Conservation (phyloP, 2,888 invertebrate genomes). For the Pollenia griseotomentosa region DNA sequence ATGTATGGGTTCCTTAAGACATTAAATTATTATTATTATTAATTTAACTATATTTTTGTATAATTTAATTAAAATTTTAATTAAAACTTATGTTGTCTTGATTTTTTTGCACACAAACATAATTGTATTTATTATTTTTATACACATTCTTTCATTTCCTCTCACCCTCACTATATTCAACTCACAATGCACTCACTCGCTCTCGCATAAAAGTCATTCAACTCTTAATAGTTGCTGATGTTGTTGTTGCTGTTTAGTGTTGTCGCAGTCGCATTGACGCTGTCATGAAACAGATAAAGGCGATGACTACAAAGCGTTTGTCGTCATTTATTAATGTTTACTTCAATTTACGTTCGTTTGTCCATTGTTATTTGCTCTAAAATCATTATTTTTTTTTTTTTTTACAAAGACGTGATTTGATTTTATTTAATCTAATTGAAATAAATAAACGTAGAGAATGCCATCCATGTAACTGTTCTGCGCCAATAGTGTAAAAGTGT, state of each 20-base stretch:
- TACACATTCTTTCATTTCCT: slow-evolving; percentile 15
- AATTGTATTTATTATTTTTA: slow-evolving; percentile 19
- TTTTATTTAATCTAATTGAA: slow-evolving; percentile 62
- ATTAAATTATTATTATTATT: too few relatives aligned
- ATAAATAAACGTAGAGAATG: neutral
- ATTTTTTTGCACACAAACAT: slow-evolving; percentile 21
- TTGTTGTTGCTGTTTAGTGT: neutral
- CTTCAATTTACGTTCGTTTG: neutral
- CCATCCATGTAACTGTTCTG: slow-evolving; percentile 6
- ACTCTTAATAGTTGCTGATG: slow-evolving; percentile 27
- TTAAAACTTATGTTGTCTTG: neutral
- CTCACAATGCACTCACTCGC: neutral
- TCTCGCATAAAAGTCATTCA: slow-evolving; percentile 48
- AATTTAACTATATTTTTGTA: too few relatives aligned
- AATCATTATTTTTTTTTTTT: slow-evolving; percentile 47
- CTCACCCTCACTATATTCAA: neutral
- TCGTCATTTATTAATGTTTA: neutral
- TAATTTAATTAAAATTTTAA: too few relatives aligned
- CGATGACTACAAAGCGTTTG: slow-evolving; percentile 23
- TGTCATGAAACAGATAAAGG: slow-evolving; percentile 29
- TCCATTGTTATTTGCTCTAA: slow-evolving; percentile 40
- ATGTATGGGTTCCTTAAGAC: too few relatives aligned
- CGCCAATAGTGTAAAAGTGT: slow-evolving; percentile 21
- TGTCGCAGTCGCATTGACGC: neutral
- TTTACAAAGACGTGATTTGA: slow-evolving; percentile 41